phyloP scores from a whole-genome alignment of 2,797 vertebrate species.

The Streptopelia turtur region DNA sequence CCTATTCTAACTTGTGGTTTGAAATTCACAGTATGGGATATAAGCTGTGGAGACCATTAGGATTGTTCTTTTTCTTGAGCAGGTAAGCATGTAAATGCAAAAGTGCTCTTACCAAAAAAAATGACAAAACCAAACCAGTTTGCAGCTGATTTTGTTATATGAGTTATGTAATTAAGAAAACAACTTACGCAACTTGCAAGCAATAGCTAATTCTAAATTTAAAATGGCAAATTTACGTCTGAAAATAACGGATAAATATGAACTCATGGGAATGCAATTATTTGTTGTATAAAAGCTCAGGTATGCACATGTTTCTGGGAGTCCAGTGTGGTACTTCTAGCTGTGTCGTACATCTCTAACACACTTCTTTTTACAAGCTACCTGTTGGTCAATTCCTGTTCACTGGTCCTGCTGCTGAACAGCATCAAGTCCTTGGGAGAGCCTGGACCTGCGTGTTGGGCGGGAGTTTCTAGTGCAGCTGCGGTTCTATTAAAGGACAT shows the following conservation, averaged over 20 bases:
- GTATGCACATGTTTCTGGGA: neutral
- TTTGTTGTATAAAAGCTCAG: neutral
- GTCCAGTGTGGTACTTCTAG: neutral
- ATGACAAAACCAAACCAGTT: neutral
- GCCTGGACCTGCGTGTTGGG: neutral
- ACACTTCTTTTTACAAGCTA: neutral
- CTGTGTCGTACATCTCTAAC: neutral
- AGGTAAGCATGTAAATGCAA: neutral
- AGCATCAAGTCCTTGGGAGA: neutral
- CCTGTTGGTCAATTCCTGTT: neutral
- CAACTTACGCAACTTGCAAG: neutral
- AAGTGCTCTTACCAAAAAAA: neutral
- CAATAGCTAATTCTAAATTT: neutral
- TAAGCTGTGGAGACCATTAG: neutral
- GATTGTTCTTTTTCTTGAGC: neutral
- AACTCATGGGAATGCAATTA: neutral
- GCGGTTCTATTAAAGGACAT: neutral
- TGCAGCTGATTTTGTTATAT: neutral
- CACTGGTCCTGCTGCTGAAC: neutral
- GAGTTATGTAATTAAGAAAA: neutral
- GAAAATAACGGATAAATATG: neutral
- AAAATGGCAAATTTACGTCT: neutral
- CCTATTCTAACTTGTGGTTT: neutral
- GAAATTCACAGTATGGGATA: neutral
- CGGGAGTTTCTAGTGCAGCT: neutral